Evolutionary conservation across 2,113 vertebrate species (phyloP), one percentile per base, ranked within the genome.

Genomic region (Paradoxurus hermaphroditus): DNA sequence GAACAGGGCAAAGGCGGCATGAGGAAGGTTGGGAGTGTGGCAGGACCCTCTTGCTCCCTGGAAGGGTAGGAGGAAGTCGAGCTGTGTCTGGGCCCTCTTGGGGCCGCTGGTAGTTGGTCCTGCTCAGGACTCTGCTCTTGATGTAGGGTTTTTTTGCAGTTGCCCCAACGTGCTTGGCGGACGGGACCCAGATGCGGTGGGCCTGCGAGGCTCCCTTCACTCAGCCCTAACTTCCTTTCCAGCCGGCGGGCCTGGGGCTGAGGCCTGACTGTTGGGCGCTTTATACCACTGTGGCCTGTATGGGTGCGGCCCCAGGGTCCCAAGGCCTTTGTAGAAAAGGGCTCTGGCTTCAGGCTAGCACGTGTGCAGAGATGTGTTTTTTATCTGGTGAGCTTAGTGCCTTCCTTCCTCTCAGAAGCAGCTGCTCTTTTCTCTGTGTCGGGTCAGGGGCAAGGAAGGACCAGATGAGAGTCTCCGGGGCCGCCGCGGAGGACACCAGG

Each of bases 201-300:
- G 31, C n/a, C 62, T 73, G 0, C 16, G 39, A 86, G 75, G 29
- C 44, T 86, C 27, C 19, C 3, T 3, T 87, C 88, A 77, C 65
- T 75, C 18, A 29, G 44, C 59, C 65, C 9, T 56, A 46, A 96
- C 77, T 91, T 93, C 84, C 89, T 93, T 96, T 90, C 56, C 70
- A 84, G 18, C 87, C 84, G 31, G 15, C 84, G 72, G 51, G 49
- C 23, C 36, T 63, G 31, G 25, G 70, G 63, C 62, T 75, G 56
- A 62, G 63, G 90, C 51, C 93, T 67, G 56, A 65, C 86, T 36
- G 36, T 78, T 81, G 41, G 63, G 25, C 11, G 2, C 68, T 70
- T 70, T 92, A 27, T 36, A 67, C 78, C 21, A 82, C 84, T 41
- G 5, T 56, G 56, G 73, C 31, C 72, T 93, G 6, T 36, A 2